Percentiles rank a stretch among this genome's conserved stretches.
phyloP scores from a whole-genome alignment of 2,113 vertebrate species.

The Genyomyrus donnyi region DNA sequence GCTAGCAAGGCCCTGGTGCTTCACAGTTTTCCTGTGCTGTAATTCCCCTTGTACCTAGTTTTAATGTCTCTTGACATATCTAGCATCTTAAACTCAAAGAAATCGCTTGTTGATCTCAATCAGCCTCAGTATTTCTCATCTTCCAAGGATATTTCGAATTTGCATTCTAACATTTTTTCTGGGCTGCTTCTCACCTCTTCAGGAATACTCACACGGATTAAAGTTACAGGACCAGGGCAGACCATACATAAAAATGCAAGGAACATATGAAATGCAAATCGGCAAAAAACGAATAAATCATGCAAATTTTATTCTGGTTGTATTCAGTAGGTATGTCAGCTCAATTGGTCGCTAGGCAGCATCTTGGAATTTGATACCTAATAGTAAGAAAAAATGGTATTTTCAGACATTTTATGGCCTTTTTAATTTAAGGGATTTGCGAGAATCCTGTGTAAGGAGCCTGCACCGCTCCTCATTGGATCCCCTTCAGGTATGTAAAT shows the following conservation, averaged over 20 bases:
- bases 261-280: too few species aligned
- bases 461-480: neutral
- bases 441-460: neutral
- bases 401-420: neutral
- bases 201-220: neutral
- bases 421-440: neutral
- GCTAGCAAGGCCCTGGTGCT: neutral
- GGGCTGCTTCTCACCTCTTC: neutral
- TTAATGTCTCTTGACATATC: neutral
- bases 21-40: neutral
- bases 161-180: neutral
- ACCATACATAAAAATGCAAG: too few species aligned
- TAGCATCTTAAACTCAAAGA: neutral
- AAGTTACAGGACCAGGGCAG: too few species aligned
- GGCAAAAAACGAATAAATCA: neutral
- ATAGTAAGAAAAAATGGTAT: neutral
- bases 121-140: neutral
- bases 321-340: neutral
- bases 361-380: neutral
- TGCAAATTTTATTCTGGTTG: neutral
- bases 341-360: neutral
- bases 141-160: neutral
- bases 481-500: neutral
- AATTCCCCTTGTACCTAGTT: neutral
- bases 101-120: neutral